A percentile compares a stretch with the other conserved stretches of the same genome.
These are phyloP conservation scores for Andrena bicolor DNA, from an alignment of 2,888 invertebrate genomes.

Conservation along the genomic window DNA sequence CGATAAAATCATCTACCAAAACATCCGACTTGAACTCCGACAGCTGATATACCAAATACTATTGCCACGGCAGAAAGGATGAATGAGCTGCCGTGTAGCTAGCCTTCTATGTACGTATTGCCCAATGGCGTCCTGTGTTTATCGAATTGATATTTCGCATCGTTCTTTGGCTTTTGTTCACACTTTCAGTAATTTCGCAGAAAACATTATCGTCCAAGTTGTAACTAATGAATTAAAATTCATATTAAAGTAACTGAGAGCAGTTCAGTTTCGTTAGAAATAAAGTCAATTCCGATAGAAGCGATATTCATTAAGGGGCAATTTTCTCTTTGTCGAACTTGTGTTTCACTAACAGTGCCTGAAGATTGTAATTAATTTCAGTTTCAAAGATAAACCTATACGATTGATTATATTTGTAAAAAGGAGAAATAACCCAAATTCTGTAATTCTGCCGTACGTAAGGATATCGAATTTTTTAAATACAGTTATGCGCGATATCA, in stretches of 20 bases:
- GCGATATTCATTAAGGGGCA: neutral
- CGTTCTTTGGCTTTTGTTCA: conserved; percentile 14
- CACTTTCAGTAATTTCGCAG: neutral
- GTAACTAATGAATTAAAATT: neutral
- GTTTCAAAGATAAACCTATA: too few relatives aligned
- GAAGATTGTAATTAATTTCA: too few relatives aligned
- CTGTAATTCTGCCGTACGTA: neutral
- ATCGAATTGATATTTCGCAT: conserved; percentile 48
- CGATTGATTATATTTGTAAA: neutral
- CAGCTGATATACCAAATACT: conserved; percentile 70
- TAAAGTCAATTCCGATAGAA: neutral
- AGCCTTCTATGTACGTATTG: neutral
- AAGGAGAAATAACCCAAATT: neutral
- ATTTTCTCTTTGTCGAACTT: neutral
- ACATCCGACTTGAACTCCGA: conserved; percentile 74
- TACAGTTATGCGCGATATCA: neutral
- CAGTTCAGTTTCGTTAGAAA: neutral
- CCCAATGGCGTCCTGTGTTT: conserved; percentile 54
- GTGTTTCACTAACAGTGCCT: too few relatives aligned
- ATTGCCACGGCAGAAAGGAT: conserved; percentile 65
- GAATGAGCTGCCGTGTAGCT: conserved; percentile 38
- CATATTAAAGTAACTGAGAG: neutral
- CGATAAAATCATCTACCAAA: conserved; percentile 78
- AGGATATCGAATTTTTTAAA: neutral
- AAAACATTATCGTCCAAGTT: neutral